These are phyloP conservation scores for Elaeidobius kamerunicus DNA, from an alignment of 2,888 invertebrate species.

Conservation along the genomic window DNA sequence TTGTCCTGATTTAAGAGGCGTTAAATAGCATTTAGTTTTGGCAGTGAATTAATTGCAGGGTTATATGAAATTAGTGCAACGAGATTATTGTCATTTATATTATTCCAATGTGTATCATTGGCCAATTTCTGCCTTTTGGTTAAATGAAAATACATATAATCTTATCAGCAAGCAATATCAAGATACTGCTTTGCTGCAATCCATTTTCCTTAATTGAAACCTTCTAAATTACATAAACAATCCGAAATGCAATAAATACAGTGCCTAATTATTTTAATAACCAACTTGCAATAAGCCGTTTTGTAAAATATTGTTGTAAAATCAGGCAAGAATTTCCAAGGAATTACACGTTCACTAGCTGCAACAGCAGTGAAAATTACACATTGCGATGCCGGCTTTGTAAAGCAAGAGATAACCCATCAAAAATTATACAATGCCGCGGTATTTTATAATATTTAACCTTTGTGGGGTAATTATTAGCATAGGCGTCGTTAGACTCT, in stretches of 20 bases:
- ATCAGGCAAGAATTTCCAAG: constrained; percentile 16
- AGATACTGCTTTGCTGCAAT: too few relatives aligned
- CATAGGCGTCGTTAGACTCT: constrained; percentile 4
- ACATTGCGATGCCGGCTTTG: constrained; percentile 19
- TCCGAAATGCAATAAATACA: constrained; percentile 15
- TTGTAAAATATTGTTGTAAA: constrained; percentile 25
- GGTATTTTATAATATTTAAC: constrained; percentile 20
- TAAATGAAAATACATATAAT: too few relatives aligned
- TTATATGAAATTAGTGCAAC: too few relatives aligned
- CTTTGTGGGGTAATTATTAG: not conserved
- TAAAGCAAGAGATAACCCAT: constrained; percentile 22
- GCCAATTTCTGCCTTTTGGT: too few relatives aligned
- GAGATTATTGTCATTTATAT: too few relatives aligned
- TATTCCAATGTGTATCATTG: too few relatives aligned
- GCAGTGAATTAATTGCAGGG: not conserved
- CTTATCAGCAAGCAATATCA: too few relatives aligned
- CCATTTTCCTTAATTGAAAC: not conserved
- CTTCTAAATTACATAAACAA: constrained; percentile 16
- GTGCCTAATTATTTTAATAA: constrained; percentile 21
- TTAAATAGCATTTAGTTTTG: not conserved
- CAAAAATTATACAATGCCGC: constrained; percentile 20
- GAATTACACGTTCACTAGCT: constrained; percentile 23
- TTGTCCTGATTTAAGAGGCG: constrained; percentile 15
- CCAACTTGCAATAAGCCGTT: constrained; percentile 19
- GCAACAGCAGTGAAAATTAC: constrained; percentile 23